Base-by-base conservation (phyloP, 1,140 invertebrate species). In the Zaprionus inermis region DNA sequence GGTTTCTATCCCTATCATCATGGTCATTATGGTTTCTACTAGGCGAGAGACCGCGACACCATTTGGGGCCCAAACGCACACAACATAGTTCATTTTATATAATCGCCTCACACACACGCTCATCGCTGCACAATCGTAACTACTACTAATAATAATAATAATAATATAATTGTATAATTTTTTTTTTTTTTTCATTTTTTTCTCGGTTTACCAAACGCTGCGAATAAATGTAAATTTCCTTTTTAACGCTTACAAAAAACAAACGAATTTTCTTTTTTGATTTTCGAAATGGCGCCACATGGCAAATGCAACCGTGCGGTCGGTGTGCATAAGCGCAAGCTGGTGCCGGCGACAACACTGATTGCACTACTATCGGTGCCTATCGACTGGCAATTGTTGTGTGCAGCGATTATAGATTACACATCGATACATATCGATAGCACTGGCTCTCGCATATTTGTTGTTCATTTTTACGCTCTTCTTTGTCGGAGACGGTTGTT, bases 11-110 rank as follows among this genome's bases (percentile, higher is more conserved):
- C 90, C 1, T 84, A 86, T 34, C 82, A 86, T 74, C 84, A 89
- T 44, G 88, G 83, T 16, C 85, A 91, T 76, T 83, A 88, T 58
- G 78, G 82, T 41, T 88, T 76, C 59, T 90, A 91, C 66, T 91
- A 16, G 16, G 38, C n/a, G 14, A 44, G 3, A n/a, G 38, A 44
- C 6, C n/a, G 69, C 68, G 72, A 18, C 10, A 36, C 12, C 10
- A 32, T 28, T 24, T 20, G 60, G 22, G 18, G 22, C 52, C 22
- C n/a, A 55, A 55, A 55, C 28, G 16, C n/a, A 16, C 28, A 55
- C 32, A 52, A 55, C 32, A 52, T 63, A 28, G 36, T 38, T 56
- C 58, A 38, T 60, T 34, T 57, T 57, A 54, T 61, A 69, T 44
- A 36, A 49, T 59, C 44, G 41, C 51, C 20, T 30, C 51, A 49